These are phyloP conservation scores for Lates calcarifer DNA, from an alignment of 2,113 vertebrate species.

Conservation along the genomic window DNA sequence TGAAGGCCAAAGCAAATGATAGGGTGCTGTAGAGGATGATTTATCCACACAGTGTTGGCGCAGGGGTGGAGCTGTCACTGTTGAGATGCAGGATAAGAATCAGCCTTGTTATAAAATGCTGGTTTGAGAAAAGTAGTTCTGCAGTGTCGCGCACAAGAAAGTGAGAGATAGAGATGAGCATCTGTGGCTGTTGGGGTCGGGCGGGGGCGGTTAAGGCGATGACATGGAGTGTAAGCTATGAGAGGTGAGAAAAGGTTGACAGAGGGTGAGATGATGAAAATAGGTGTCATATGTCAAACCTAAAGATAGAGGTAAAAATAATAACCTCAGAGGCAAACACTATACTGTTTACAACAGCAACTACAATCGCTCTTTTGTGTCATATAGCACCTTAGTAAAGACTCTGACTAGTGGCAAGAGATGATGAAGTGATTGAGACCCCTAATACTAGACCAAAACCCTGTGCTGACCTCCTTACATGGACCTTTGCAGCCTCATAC, in stretches of 20 bases:
- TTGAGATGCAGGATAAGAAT: conserved; percentile 60
- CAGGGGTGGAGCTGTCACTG: conserved; percentile 54
- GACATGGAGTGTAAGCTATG: conserved; percentile 19
- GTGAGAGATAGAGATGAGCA: conserved; percentile 40
- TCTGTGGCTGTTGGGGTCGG: conserved; percentile 30
- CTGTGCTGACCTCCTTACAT: conserved; percentile 4
- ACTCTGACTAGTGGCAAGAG: not conserved
- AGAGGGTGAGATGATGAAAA: conserved; percentile 55
- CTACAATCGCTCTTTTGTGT: not conserved
- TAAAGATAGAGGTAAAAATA: conserved; percentile 29
- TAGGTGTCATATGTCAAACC: conserved; percentile 49
- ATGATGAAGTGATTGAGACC: not conserved
- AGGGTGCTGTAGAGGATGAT: conserved; percentile 31
- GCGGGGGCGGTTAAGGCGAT: conserved; percentile 29
- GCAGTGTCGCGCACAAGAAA: conserved; percentile 11
- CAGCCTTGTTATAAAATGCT: conserved; percentile 36
- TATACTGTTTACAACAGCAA: not conserved
- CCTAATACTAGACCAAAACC: not conserved
- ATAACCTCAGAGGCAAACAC: conserved; percentile 19
- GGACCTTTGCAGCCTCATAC: too few relatives aligned
- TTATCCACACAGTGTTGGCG: conserved; percentile 39
- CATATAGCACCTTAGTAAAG: not conserved
- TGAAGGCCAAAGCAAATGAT: conserved; percentile 41
- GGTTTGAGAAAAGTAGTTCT: conserved; percentile 44
- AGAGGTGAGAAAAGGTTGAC: conserved; percentile 50